Base-by-base conservation (phyloP, 2,888 invertebrate genomes). In the Drosophila nigricruria region DNA sequence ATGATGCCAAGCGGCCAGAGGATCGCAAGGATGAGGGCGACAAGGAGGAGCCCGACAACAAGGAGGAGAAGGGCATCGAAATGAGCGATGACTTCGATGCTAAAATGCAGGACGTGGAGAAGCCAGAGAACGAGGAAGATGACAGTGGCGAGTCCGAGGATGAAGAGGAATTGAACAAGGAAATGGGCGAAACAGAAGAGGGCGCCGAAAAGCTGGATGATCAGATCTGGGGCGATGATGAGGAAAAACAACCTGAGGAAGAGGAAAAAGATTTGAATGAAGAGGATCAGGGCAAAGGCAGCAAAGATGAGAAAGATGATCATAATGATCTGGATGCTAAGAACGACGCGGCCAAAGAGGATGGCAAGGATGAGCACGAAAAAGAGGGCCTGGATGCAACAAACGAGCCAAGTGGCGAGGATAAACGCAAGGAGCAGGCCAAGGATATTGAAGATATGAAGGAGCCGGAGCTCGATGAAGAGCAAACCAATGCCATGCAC, bases 81-180 rank as follows among this genome's bases (percentile, higher is more conserved):
- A 98, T 99, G 98, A 96, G 97, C 20, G 98, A 98, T 79, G 97
- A 99, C 91, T 98, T 99, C 91, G 98, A 98, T 65, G 97, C 93
- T 42, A 90, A 90, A 78, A 88, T 91, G 88, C 92, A 93, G 76
- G 96, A 98, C 89, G 93, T 96, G 18, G 96, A 97, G 4, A 94
- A 95, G 73, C 94, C 91, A 1, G 91, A 95, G 61, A 93, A 94
- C 43, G 93, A 93, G 23, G 93, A 94, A n/a, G 94, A 94, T 57
- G 91, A 92, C 93, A 94, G 94, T 0, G 95, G 95, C 5, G 94
- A 95, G 25, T 95, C 95, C 0, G 94, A 96, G 16, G 94, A 96
- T 16, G 95, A 96, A 72, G 96, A 97, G 23, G 97, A 99, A 80
- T 94, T 96, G 3, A 98, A 99, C 78, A 98, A 99, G 91, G 96